phyloP scores from a whole-genome alignment of 2,797 vertebrate species.

The Cirrhinus molitorella region DNA sequence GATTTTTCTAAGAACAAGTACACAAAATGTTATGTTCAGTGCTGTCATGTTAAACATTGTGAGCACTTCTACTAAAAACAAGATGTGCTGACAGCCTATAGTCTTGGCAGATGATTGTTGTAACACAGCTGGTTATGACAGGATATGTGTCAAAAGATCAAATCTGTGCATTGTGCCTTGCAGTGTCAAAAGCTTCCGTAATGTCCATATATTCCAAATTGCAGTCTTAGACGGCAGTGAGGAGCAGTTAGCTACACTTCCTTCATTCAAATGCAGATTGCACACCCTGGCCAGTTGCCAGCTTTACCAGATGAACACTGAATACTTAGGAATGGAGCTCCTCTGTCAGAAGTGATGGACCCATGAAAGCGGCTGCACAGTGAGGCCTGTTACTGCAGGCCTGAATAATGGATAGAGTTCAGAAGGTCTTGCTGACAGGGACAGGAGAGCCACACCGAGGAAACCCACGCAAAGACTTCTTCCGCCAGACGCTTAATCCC shows the following conservation, averaged over 20 bases:
- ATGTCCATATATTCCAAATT: not conserved
- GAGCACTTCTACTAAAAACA: not conserved
- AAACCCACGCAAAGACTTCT: slow-evolving; percentile 33
- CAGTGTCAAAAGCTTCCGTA: slow-evolving; percentile 1
- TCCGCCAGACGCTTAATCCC: slow-evolving; percentile 26
- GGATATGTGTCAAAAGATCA: slow-evolving; percentile 1
- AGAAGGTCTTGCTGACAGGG: slow-evolving; percentile 73
- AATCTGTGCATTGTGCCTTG: not conserved
- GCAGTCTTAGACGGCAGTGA: not conserved
- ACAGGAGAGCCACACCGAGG: slow-evolving; percentile 63
- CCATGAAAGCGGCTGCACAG: slow-evolving; percentile 66
- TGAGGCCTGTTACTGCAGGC: slow-evolving; percentile 55
- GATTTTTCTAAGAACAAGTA: not conserved
- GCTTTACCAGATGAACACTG: slow-evolving; percentile 41
- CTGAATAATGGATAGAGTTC: slow-evolving; percentile 84
- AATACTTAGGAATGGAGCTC: slow-evolving; percentile 71
- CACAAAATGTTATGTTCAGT: not conserved
- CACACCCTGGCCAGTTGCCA: slow-evolving; percentile 30
- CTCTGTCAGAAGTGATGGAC: slow-evolving; percentile 68
- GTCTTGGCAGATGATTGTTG: not conserved
- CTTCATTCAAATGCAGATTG: slow-evolving; percentile 50
- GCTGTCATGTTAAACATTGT: not conserved
- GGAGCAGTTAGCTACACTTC: slow-evolving; percentile 14
- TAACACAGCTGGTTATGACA: not conserved
- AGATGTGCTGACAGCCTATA: not conserved